Base-by-base conservation (phyloP, 2,113 vertebrate genomes). In the Trinectes maculatus region DNA sequence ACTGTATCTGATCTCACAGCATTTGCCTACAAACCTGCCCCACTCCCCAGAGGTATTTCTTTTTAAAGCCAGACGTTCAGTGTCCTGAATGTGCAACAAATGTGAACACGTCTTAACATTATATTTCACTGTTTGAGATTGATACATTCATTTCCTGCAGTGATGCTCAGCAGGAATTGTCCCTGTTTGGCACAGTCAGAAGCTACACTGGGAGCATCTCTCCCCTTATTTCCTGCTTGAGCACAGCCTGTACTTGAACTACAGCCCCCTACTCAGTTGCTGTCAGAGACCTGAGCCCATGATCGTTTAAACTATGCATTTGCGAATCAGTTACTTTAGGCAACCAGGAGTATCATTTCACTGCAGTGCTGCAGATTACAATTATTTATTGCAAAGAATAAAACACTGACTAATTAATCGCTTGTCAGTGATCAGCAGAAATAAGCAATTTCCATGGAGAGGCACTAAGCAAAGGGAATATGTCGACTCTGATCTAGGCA, bases 41-140 rank as follows among this genome's bases (percentile, higher is more conserved):
- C 71, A 60, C 53, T 46, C 60, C 57, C 12, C 44, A 28, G 82
- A 87, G 76, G 81, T 90, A 87, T 80, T 73, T 64, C 48, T 81
- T 72, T 69, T 75, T 48, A 67, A 77, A 84, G 59, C 58, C 57
- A 84, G 59, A 84, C 74, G 85, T 83, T 82, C 84, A 64, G 52
- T 21, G 71, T 83, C 71, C 68, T 55, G n/a, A 66, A 70, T 53
- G 61, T 82, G 43, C 61, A 68, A 80, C 47, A 39, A 4, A 34
- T 53, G 43, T 40, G 67, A 62, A 78, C 67, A 43, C 36, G 63
- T 60, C 22, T 69, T 61, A 39, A 70, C 68, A 58, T 7, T 51
- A 34, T 13, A 47, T 65, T 71, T 71, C 22, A 77, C 47, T 51
- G 40, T 66, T 70, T 62, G 37, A 24, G 63, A 54, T 48, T 44